Evolutionary conservation across 2,888 invertebrate genomes (phyloP), one percentile per base, ranked within the genome.

Genomic region (Tinea pellionella): DNA sequence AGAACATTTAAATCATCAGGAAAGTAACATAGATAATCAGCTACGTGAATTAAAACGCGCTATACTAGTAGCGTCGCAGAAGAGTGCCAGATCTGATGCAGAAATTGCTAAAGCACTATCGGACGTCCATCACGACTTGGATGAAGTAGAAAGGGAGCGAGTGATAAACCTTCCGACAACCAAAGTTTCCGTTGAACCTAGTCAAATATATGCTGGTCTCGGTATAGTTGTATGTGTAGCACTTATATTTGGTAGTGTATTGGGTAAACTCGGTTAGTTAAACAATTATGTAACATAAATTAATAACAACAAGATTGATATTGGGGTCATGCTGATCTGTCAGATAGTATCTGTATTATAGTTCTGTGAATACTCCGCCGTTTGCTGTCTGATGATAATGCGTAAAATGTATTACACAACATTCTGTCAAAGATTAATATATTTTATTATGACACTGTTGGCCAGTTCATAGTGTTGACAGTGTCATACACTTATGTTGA

Each of bases 1-100:
- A 88, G 88, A 85, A 0, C 84, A 86, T 64, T 65, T 88, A 2
- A 77, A 79, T 59, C 76, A 76, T 9, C 80, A 81, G 60, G 82
- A 87, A 6, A 74, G 74, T n/a, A 63, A 69, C 1, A 65, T 84
- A 4, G 77, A 81, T 19, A 64, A 65, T 0, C 80, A 85, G 63
- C 75, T 88, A 1, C 69, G 74, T 0, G 87, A 88, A 13, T 61
- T 87, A 1, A 81, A 78, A 32, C 74, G 78, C 0, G 63, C 82
- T 0, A 75, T 88, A 0, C 64, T 78, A 0, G 67, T 70, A 0
- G 83, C 85, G 0, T 80, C 87, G 0, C 78, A 78, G 29, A 72
- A 70, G 2, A 84, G 82, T 63, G 77, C 80, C 0, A 77, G 77
- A 63, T 86, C 87, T 0, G 88, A 87, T 62, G 80, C 80, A 0